Evolutionary conservation across 2,797 vertebrate species (phyloP), one percentile per base, ranked within the genome.

Genomic region (Emys orbicularis): DNA sequence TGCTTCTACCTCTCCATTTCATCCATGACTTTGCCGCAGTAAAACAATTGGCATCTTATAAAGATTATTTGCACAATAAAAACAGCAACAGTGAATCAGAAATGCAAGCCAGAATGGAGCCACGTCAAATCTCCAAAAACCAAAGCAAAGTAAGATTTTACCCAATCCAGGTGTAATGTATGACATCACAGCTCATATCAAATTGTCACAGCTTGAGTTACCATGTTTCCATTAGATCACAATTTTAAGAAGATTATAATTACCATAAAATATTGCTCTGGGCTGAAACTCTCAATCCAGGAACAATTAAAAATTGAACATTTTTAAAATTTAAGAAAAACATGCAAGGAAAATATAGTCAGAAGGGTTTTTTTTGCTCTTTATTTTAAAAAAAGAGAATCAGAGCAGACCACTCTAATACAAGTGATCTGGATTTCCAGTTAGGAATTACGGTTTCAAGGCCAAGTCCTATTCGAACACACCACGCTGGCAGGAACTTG

Each of bases 391-490:
- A 82, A 9, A 8, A 27, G 57, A 25, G 8, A 83, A 34, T 18
- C 12, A 84, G 82, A 87, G 91, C 8, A 1, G 3, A 87, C 34
- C 34, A 94, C 25, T 10, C 12, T 41, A 56, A 57, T 52, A 47
- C 88, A 65, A 94, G 72, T 2, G 27, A 44, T 31, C 11, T 56
- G 25, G 18, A 88, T 29, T 68, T 72, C n/a, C 18, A 72, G 11
- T 31, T 23, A 89, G 0, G 0, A 86, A 3, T 44, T 74, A 12
- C 1, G 1, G 83, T 72, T 85, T 94, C n/a, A 25, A 12, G 81
- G n/a, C 68, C 44, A 68, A 81, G 81, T n/a, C 79, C 27, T 27
- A 72, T 19, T 12, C 3, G 76, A 23, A 25, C 21, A 72, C 21
- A 41, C 21, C 68, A 37, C 2, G 5, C 21, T 72, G n/a, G 10